Conservation (phyloP, 1,140 invertebrate species). For the Caenorhabditis remanei region DNA sequence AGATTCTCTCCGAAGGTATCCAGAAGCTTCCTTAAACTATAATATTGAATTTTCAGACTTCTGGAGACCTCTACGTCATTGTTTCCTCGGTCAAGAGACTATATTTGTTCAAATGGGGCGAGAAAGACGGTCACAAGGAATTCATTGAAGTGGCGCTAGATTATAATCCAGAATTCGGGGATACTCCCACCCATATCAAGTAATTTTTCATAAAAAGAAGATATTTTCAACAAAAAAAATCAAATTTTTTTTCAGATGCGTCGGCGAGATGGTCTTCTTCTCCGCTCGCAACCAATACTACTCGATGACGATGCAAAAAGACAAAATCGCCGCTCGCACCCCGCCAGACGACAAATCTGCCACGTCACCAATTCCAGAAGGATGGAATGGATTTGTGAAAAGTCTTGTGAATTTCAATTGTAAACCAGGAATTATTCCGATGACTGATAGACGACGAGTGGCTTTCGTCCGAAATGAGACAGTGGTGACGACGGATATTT, state of each 20-base stretch:
- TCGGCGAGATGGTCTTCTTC: slow-evolving; percentile 26
- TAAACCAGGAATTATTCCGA: slow-evolving; percentile 29
- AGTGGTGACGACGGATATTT: slow-evolving; percentile 5
- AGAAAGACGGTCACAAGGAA: slow-evolving; percentile 52
- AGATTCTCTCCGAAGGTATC: slow-evolving; percentile 15
- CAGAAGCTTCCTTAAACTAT: background rate
- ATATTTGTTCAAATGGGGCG: slow-evolving; percentile 52
- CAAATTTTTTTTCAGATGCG: background rate
- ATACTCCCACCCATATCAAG: slow-evolving; percentile 33
- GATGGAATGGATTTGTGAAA: slow-evolving; percentile 27
- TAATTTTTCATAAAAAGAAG: background rate
- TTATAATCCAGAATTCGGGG: slow-evolving; percentile 11
- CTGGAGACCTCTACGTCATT: slow-evolving; percentile 53
- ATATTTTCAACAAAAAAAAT: too few species aligned
- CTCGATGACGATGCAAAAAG: slow-evolving; percentile 30
- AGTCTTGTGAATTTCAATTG: slow-evolving; percentile 36
- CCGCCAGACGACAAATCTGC: background rate
- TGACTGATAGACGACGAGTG: slow-evolving; percentile 5
- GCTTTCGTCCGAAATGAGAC: slow-evolving; percentile 19
- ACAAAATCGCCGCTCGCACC: background rate
- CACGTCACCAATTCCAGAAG: background rate
- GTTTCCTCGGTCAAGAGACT: slow-evolving; percentile 42
- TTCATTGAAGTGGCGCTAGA: slow-evolving; percentile 50
- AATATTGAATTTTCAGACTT: slow-evolving; percentile 2
- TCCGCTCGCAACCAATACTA: slow-evolving; percentile 11